Conservation (phyloP, 2,888 invertebrate species). For the Enchytraeus crypticus region DNA sequence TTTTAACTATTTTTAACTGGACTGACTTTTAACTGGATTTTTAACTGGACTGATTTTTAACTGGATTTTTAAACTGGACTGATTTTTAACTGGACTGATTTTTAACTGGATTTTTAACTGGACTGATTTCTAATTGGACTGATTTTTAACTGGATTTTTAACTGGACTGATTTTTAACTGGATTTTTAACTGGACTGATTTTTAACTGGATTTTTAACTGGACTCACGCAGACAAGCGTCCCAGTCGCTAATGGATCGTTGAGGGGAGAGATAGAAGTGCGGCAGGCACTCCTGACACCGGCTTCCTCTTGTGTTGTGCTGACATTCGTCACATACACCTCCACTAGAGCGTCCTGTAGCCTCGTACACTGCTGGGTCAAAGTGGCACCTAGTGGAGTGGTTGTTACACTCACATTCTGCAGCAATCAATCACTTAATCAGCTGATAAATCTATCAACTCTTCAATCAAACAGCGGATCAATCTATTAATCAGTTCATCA, state of each 20-base stretch:
- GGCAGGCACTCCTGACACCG: constrained; percentile 93
- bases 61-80: too few relatives aligned
- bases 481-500: too few relatives aligned
- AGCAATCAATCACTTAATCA: not conserved
- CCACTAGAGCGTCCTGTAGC: constrained; percentile 83
- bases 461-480: too few relatives aligned
- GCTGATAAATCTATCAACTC: not conserved
- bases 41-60: constrained; percentile 9
- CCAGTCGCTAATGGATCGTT: constrained; percentile 72
- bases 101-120: too few relatives aligned
- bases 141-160: too few relatives aligned
- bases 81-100: too few relatives aligned
- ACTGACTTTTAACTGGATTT: not conserved
- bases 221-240: constrained; percentile 61
- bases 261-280: constrained; percentile 80
- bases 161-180: too few relatives aligned
- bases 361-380: constrained; percentile 83
- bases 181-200: too few relatives aligned
- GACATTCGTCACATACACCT: constrained; percentile 93
- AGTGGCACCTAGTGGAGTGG: constrained; percentile 86
- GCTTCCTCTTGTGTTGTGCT: constrained; percentile 79
- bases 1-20: too few relatives aligned
- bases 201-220: not conserved
- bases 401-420: constrained; percentile 84
- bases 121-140: too few relatives aligned